A percentile compares a stretch with the other conserved stretches of the same genome.
Evolutionary conservation across 92 coral and sea anemone genomes (phyloP).

Genomic region (Hydrozoanthus gracilis): DNA sequence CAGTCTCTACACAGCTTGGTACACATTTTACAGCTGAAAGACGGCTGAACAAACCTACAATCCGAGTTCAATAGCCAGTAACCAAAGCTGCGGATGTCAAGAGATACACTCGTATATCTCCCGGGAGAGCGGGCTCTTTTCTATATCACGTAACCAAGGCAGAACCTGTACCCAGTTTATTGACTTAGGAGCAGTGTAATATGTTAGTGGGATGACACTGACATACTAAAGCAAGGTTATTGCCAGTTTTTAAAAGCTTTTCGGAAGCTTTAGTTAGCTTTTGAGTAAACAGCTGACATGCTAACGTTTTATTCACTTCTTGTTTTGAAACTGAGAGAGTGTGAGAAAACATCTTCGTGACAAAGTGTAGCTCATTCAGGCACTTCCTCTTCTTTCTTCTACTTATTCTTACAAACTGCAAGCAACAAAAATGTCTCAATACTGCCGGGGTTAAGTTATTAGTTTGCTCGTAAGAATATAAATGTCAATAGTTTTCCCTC

Average conservation of each 20-base stretch:
- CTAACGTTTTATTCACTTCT: background rate
- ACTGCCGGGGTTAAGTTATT: too few relatives aligned
- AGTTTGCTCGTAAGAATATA: too few relatives aligned
- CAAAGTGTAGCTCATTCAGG: background rate
- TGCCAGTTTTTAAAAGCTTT: slow-evolving; percentile 32
- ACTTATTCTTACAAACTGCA: background rate
- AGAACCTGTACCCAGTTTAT: slow-evolving; percentile 26
- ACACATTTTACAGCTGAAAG: slow-evolving; percentile 73
- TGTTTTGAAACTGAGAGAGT: background rate
- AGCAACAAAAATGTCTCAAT: too few relatives aligned
- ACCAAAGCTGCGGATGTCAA: slow-evolving; percentile 21
- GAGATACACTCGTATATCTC: slow-evolving; percentile 21
- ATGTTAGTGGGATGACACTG: slow-evolving; percentile 17
- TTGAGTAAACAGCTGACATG: slow-evolving; percentile 43
- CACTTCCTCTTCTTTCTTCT: background rate
- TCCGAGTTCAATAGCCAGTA: slow-evolving; percentile 49
- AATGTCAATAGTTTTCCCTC: background rate
- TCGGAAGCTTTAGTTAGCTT: slow-evolving; percentile 1
- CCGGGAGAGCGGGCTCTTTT: slow-evolving; percentile 27
- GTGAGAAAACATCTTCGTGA: background rate
- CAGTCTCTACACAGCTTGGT: slow-evolving; percentile 23
- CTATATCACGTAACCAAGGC: background rate
- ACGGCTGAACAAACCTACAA: slow-evolving; percentile 84
- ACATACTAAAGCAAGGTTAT: background rate
- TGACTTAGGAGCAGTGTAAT: slow-evolving; percentile 36